Base-by-base conservation (phyloP, 2,797 vertebrate species). In the Rhabdophis nuchalis region DNA sequence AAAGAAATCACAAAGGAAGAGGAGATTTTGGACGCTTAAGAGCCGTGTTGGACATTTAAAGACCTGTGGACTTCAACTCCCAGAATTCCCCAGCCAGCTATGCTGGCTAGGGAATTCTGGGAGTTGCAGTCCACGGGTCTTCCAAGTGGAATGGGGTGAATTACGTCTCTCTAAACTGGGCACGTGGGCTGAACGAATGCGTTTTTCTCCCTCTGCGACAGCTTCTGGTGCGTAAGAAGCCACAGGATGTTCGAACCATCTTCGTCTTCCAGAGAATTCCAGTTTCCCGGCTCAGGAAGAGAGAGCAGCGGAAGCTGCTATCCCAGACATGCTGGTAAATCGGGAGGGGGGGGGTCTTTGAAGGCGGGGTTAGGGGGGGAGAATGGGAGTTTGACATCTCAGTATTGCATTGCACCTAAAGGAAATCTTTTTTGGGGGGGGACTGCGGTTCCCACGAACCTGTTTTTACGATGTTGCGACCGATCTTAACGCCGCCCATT, bases 201-300 rank as follows among this genome's bases (percentile, higher is more conserved):
- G 0, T 77, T 23, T 77, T 23, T 20, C 68, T 32, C 16, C 72
- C 8, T 1, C 72, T 23, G 18, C 18, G 11, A 41, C 72, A 41
- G 72, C 32, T 20, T 20, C 36, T 1, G 36, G 18, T 9, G 0
- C 72, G 10, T 41, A 41, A 41, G 68, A 9, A 77, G 20, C 72
- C 72, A 11, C 18, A 23, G 72, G 72, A 77, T 77, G 72, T 23
- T 77, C 9, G 8, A 77, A 23, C 36, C 11, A 77, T 5, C 68
- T 36, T 72, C n/a, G 14, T 32, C 20, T 77, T 77, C 72, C 36
- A 41, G 1, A 41, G 18, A 77, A 5, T 77, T 11, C 18, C 11
- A 36, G 68, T 20, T 8, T 1, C 0, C 8, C 20, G 4, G 11
- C 36, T 1, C 0, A 41, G 72, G 9, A 23, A 77, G 1, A 1